Conservation (phyloP, 1,140 invertebrate genomes). For the Platorchestia sp. region DNA sequence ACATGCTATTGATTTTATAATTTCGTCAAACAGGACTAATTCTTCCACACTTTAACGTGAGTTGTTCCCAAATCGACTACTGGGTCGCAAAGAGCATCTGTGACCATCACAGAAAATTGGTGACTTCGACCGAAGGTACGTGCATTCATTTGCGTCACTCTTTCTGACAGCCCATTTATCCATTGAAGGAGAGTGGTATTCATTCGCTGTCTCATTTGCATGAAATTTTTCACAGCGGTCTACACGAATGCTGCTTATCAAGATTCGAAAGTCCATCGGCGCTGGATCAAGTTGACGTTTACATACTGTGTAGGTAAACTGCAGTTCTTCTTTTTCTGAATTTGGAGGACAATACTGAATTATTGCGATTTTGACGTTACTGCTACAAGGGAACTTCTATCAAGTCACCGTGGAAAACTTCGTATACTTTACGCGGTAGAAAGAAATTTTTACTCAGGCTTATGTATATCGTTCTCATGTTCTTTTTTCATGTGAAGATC, state of each 20-base stretch:
- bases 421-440: too few relatives aligned
- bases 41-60: background rate
- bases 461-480: too few relatives aligned
- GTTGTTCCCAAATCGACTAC: background rate
- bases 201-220: background rate
- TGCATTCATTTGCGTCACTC: background rate
- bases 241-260: background rate
- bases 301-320: background rate
- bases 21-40: too few relatives aligned
- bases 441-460: too few relatives aligned
- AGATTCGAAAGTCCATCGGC: background rate
- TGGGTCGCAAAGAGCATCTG: background rate
- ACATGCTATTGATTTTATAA: too few relatives aligned
- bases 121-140: background rate
- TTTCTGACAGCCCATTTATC: background rate
- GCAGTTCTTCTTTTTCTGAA: background rate
- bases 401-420: too few relatives aligned
- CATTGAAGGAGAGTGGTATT: background rate
- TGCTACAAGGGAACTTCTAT: too few relatives aligned
- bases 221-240: background rate
- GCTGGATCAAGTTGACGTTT: background rate
- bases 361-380: too few relatives aligned
- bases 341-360: too few relatives aligned
- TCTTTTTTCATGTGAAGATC: too few relatives aligned
- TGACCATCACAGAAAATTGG: background rate